Evolutionary conservation across 92 coral and sea anemone species (phyloP).

Genomic region (Blastomussa wellsi): DNA sequence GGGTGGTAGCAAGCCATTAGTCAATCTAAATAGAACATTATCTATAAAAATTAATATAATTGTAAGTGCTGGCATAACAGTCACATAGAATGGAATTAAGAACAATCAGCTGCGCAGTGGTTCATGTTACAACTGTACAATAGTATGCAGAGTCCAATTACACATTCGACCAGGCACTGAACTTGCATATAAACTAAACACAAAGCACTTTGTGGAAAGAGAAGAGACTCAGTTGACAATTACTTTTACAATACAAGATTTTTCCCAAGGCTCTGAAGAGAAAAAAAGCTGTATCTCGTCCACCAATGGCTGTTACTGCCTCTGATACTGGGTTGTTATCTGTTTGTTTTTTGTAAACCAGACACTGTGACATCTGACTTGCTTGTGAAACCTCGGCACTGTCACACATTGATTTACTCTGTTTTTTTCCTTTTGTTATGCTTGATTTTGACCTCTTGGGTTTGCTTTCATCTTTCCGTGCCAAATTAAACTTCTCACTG

Average conservation of each 20-base stretch:
- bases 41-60: no score
- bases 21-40: no score
- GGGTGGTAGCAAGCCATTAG: no score
- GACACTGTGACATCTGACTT: background rate
- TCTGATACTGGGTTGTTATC: conserved; percentile 31
- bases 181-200: no score
- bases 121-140: no score
- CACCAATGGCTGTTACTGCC: conserved; percentile 79
- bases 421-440: conserved; percentile 27
- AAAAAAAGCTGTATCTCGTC: conserved; percentile 85
- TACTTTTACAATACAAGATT: conserved; percentile 92
- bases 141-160: no score
- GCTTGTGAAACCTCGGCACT: conserved; percentile 2
- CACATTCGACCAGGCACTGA: no score
- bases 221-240: background rate
- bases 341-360: conserved; percentile 56
- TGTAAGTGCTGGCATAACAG: no score
- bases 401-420: conserved; percentile 17
- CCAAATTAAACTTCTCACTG: background rate
- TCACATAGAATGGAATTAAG: no score
- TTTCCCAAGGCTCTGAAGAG: conserved; percentile 93
- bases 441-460: conserved; percentile 31
- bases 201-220: no score
- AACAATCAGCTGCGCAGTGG: no score
- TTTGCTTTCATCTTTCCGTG: conserved; percentile 7